Evolutionary conservation across 1,140 invertebrate species (phyloP), one percentile per base, ranked within the genome.

Genomic region (Listronotus bonariensis): DNA sequence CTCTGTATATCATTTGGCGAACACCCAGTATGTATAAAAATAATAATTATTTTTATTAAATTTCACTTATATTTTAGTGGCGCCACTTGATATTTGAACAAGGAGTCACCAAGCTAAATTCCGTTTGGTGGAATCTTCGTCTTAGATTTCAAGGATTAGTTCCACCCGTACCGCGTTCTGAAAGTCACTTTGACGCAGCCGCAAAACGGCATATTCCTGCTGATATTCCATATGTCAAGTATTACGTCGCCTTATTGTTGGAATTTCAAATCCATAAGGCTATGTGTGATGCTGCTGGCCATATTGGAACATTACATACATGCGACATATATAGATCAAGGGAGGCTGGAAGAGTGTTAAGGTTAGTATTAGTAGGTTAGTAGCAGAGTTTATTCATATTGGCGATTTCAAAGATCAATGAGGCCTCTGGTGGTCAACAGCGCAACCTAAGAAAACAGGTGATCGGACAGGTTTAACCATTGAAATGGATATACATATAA

Each of bases 181-280:
- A 92, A 78, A 80, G 82, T 11, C 89, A 93, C 75, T 92, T 93
- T 71, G 92, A 93, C 79, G 86, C 91, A 1, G 91, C 85, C 26
- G 84, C 90, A 0, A 93, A 93, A 70, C 91, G 91, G 74, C 91
- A 93, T 71, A 82, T 93, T 6, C 85, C 89, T n/a, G 87, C 89
- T 10, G 89, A 92, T 79, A 82, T 87, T 72, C 86, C 87, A 26
- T 89, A 89, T 69, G 80, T 84, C 74, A 93, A 92, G 75, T 95
- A 95, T 77, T 96, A 95, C 76, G 84, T 95, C 3, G 89, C 89
- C 7, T 84, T 88, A 42, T 81, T 95, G 2, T 76, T 96, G 31
- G 92, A 96, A 80, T 96, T 95, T 79, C 93, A 96, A 82, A 87
- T 96, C 53, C 91, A 89, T 72, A 86, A 92, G 72, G 84, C 90